Conservation (phyloP, 92 coral and sea anemone species). For the Isaurus tuberculatus region DNA sequence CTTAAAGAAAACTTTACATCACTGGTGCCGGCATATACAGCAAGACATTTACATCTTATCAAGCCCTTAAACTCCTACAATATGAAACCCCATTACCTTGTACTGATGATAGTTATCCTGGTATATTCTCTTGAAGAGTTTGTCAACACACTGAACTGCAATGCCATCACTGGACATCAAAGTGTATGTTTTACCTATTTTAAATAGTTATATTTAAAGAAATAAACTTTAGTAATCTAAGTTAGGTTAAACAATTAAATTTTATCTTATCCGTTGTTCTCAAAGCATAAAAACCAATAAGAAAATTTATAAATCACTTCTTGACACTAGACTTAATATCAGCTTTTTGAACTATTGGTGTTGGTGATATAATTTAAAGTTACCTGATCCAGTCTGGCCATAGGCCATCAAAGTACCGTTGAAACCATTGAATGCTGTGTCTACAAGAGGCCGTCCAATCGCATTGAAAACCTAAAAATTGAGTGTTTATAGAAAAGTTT, state of each 20-base stretch:
- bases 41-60: too few relatives aligned
- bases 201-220: background rate
- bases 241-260: too few relatives aligned
- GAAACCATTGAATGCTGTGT: constrained; percentile 83
- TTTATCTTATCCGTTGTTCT: too few relatives aligned
- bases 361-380: too few relatives aligned
- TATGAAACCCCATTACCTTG: too few relatives aligned
- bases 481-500: too few relatives aligned
- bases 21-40: too few relatives aligned
- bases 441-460: constrained; percentile 77
- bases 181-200: constrained; percentile 84
- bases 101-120: constrained; percentile 72
- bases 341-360: background rate
- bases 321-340: background rate
- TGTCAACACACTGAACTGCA: constrained; percentile 70
- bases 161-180: constrained; percentile 91
- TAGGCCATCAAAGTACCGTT: constrained; percentile 94
- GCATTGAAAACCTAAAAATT: constrained; percentile 66
- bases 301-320: too few relatives aligned
- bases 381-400: constrained; percentile 95
- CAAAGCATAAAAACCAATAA: too few relatives aligned
- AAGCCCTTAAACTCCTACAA: too few relatives aligned
- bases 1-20: too few relatives aligned
- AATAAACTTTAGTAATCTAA: background rate
- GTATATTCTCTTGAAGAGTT: constrained; percentile 79